These are phyloP conservation scores for Romanogobio albipinnatus DNA, from an alignment of 2,113 vertebrate species.

Conservation along the genomic window DNA sequence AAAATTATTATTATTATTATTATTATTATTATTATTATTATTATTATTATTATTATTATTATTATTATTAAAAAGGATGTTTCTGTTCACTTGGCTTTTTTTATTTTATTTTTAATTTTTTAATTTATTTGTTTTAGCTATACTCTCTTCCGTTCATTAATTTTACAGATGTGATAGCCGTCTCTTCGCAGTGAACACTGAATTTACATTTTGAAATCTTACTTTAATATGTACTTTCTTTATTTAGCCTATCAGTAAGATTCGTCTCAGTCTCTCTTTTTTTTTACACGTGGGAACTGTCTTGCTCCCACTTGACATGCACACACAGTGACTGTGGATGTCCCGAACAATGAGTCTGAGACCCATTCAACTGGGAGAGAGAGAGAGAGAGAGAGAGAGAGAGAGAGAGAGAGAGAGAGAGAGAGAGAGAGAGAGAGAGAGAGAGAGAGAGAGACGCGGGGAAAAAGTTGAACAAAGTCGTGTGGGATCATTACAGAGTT, in stretches of 20 bases:
- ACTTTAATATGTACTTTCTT: conserved; percentile 46
- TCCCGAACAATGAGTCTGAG: conserved; percentile 71
- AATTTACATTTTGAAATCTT: conserved; percentile 11
- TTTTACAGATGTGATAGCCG: conserved; percentile 51
- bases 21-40: too few species aligned
- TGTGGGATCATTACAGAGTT: conserved; percentile 59
- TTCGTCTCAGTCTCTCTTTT: conserved; percentile 1
- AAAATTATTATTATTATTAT: too few species aligned
- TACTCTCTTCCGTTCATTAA: conserved; percentile 56
- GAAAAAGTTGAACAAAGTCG: conserved; percentile 67
- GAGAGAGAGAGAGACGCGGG: conserved; percentile 14
- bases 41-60: too few species aligned
- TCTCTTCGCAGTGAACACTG: background rate
- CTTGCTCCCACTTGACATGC: conserved; percentile 74
- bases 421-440: background rate
- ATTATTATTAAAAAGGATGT: too few species aligned
- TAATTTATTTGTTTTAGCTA: too few species aligned
- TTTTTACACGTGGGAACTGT: conserved; percentile 75
- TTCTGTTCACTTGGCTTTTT: background rate
- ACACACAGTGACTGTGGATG: conserved; percentile 67
- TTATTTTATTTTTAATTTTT: too few species aligned
- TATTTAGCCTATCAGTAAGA: conserved; percentile 33
- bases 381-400: conserved; percentile 23
- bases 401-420: conserved; percentile 20
- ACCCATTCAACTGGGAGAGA: conserved; percentile 68